These are phyloP conservation scores for Tamias sibiricus DNA, from an alignment of 2,113 vertebrate species.

Conservation along the genomic window DNA sequence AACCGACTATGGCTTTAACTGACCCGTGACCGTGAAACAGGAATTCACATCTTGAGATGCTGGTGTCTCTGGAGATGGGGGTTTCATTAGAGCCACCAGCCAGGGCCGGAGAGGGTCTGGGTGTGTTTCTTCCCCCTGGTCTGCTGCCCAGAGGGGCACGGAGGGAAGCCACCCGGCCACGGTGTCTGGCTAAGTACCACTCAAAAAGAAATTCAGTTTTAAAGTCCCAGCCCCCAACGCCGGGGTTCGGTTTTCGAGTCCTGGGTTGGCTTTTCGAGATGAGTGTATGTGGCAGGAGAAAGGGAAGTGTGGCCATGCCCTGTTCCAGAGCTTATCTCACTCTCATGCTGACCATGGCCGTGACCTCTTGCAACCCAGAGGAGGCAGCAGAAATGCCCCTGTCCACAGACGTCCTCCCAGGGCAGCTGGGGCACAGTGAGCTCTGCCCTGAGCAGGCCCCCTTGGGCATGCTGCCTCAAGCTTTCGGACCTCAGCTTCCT, in stretches of 20 bases:
- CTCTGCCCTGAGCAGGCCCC: accelerated
- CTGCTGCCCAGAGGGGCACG: not conserved
- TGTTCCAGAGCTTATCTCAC: not conserved
- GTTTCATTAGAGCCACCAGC: not conserved
- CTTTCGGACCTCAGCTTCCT: not conserved
- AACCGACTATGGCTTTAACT: not conserved
- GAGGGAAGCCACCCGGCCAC: accelerated
- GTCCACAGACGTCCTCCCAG: accelerated
- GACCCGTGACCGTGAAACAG: not conserved
- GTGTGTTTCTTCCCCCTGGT: not conserved
- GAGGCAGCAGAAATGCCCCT: not conserved
- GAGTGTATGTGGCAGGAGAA: accelerated
- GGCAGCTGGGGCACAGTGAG: not conserved
- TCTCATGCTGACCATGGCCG: not conserved
- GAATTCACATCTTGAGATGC: not conserved
- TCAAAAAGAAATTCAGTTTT: not conserved
- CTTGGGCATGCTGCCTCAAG: not conserved
- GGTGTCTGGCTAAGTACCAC: not conserved
- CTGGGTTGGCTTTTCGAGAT: not conserved
- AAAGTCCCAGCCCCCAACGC: not conserved
- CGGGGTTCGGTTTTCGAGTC: not conserved
- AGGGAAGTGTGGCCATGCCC: not conserved
- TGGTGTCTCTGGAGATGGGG: not conserved
- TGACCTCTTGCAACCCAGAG: not conserved
- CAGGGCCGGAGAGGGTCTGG: accelerated